Base-by-base conservation (phyloP, 1,140 invertebrate genomes). In the Sinonovacula constricta region DNA sequence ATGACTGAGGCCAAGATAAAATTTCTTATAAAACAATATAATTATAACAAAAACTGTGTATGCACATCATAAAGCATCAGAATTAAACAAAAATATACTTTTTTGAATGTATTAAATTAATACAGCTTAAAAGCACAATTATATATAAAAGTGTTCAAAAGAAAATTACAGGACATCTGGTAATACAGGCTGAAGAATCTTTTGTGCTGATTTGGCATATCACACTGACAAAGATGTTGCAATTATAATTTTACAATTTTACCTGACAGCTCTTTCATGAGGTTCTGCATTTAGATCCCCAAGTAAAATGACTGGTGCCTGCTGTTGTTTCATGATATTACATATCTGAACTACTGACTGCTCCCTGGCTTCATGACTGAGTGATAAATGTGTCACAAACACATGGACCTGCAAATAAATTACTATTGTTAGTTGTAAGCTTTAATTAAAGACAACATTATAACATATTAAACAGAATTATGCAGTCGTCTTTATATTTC, bases 271-370 rank as follows among this genome's bases (percentile, higher is more conserved):
- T 53, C 31, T 76, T 70, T 86, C 83, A 26, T 83, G 57, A 26
- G 83, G 85, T 62, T 80, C 70, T 49, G 83, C 85, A 80, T 86
- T 86, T 15, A 86, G 68, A 75, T 86, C 85, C n/a, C 85, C 85
- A 28, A 81, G 26, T 14, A 86, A 65, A 39, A 86, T 60, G 12
- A 68, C 80, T 63, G 83, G 85, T 67, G 81, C 85, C 31, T 66
- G 28, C 18, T 77, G 31, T 12, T 24, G 22, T 24, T 62, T 56
- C n/a, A 82, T 80, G 53, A 78, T 81, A 18, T 78, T 45, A 78
- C 79, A 79, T 14, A 86, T 85, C 45, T 85, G 81, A 26, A 75
- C 45, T 18, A 82, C 81, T 28, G 80, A 72, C 67, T 75, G 57
- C 77, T 85, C 83, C 67, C 85, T 80, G 12, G 85, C 85, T 65